Conservation (phyloP, 2,113 vertebrate genomes). For the Pelusios castaneus region DNA sequence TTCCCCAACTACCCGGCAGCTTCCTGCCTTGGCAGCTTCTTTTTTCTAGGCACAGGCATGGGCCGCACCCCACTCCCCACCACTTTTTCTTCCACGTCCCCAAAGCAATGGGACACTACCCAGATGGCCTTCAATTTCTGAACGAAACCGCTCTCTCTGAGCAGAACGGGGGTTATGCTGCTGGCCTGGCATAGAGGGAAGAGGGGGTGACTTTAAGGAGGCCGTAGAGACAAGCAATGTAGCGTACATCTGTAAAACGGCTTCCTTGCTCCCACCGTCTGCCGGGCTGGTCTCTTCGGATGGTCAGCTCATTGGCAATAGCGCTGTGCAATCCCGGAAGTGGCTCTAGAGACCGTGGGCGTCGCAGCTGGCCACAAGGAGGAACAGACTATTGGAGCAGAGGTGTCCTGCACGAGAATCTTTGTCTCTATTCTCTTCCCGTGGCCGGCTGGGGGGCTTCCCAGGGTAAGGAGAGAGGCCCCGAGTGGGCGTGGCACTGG, state of each 20-base stretch:
- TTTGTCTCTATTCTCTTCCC: too few species aligned
- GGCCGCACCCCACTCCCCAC: neutral
- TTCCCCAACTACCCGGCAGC: neutral
- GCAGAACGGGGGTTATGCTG: neutral
- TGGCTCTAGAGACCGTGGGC: neutral
- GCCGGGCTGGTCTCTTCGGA: neutral
- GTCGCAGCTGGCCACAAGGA: neutral
- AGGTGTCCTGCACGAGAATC: neutral
- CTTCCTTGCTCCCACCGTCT: neutral
- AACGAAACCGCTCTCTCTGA: neutral
- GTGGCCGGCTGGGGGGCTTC: neutral
- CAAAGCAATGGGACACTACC: fast-evolving
- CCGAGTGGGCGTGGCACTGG: too few species aligned
- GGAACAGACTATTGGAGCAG: neutral
- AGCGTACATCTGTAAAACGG: neutral
- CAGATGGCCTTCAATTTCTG: fast-evolving
- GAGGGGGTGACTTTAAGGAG: neutral
- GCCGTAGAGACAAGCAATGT: neutral
- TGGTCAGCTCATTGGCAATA: neutral
- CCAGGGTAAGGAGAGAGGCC: neutral
- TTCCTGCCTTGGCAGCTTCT: neutral
- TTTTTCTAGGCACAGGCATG: too few species aligned
- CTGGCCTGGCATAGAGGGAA: neutral
- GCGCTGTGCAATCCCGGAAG: neutral
- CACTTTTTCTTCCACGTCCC: fast-evolving